phyloP scores from a whole-genome alignment of 2,797 vertebrate genomes.

The Nannoperca obscura region DNA sequence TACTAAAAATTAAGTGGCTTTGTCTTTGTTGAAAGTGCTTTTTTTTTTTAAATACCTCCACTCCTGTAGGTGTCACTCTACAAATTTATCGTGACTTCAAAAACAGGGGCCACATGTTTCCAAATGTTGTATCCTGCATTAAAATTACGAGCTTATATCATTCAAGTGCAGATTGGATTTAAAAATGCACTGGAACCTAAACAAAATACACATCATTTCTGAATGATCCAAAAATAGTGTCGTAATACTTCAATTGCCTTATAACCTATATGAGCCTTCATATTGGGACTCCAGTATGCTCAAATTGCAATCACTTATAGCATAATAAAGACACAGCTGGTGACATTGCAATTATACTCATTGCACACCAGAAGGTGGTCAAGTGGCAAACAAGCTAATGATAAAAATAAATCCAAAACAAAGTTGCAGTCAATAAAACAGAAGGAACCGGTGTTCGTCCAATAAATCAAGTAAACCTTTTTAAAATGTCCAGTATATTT shows the following conservation, averaged over 20 bases:
- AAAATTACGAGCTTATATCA: neutral
- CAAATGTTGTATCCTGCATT: neutral
- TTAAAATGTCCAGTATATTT: neutral
- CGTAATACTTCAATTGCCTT: neutral
- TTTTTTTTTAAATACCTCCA: neutral
- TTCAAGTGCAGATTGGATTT: neutral
- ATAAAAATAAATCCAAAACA: constrained; percentile 17
- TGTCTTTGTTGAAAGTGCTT: neutral
- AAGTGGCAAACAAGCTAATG: constrained; percentile 3
- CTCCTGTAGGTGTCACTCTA: constrained; percentile 18
- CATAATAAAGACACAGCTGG: neutral
- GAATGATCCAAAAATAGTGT: neutral
- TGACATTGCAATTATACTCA: neutral
- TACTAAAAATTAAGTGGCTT: constrained; percentile 10
- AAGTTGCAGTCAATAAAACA: neutral
- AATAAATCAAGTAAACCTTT: neutral
- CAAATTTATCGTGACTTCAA: neutral
- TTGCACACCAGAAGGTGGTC: neutral
- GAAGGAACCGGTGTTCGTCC: neutral
- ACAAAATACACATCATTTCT: neutral
- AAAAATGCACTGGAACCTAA: neutral
- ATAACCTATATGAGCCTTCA: neutral
- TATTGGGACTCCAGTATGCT: neutral
- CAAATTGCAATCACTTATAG: neutral
- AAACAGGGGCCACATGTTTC: neutral